Conservation (phyloP, 2,797 vertebrate genomes). For the Fratercula arctica region DNA sequence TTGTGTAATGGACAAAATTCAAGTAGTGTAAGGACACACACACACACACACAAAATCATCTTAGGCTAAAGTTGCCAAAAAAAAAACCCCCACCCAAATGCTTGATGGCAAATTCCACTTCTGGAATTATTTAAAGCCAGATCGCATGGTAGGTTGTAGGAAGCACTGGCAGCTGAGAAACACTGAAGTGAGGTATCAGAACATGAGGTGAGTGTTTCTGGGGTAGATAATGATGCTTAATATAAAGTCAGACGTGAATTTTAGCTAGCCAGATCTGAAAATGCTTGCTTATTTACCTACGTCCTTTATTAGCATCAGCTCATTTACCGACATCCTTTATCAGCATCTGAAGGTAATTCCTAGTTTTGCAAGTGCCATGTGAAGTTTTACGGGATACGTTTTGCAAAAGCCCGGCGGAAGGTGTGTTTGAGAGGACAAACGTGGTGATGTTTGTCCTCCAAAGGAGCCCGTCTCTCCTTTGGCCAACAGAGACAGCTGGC, state of each 20-base stretch:
- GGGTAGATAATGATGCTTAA: rapidly evolving
- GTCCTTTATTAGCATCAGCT: neutral
- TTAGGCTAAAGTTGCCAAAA: neutral
- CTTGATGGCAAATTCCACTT: neutral
- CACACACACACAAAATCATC: too few species aligned
- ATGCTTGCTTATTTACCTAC: neutral
- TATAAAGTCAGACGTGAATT: neutral
- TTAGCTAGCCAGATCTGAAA: neutral
- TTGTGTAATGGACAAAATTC: neutral
- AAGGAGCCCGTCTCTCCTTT: neutral
- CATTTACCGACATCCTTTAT: neutral
- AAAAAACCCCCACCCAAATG: neutral
- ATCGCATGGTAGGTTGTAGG: neutral
- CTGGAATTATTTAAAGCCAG: neutral
- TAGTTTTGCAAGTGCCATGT: neutral
- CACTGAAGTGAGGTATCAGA: neutral
- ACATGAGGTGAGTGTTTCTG: neutral
- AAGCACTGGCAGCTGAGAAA: neutral
- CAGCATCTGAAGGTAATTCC: neutral
- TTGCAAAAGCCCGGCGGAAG: neutral
- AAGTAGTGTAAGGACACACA: neutral
- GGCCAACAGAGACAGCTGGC: neutral
- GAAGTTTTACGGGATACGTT: neutral
- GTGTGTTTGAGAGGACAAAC: neutral
- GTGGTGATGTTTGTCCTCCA: neutral